phyloP scores from a whole-genome alignment of 2,113 vertebrate species.

The Apistogramma diplotaenia region DNA sequence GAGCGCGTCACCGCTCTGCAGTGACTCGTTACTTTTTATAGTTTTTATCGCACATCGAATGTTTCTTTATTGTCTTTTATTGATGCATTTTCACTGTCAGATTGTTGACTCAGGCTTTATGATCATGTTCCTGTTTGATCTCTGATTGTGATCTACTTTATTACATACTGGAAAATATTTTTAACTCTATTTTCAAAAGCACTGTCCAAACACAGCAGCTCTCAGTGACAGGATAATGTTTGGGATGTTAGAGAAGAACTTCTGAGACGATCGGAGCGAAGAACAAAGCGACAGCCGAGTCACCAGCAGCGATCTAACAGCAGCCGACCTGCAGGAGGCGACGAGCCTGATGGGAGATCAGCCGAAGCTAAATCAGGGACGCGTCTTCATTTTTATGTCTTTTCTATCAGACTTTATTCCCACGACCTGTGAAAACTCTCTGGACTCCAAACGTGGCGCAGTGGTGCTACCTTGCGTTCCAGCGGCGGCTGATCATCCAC shows the following conservation, averaged over 20 bases:
- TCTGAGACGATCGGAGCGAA: not conserved
- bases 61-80: not conserved
- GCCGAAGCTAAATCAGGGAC: not conserved
- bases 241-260: not conserved
- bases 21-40: no score
- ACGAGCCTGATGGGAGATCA: not conserved
- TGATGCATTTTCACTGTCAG: no score
- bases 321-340: not conserved
- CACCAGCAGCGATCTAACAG: not conserved
- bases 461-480: conserved; percentile 78
- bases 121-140: no score
- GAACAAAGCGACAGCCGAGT: not conserved
- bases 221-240: accelerated
- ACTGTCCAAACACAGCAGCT: no score
- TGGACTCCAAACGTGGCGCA: not conserved
- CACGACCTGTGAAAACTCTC: not conserved
- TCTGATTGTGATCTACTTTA: no score
- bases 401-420: not conserved
- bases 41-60: no score
- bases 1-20: no score
- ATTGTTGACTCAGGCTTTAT: no score
- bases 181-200: no score
- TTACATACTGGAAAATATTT: no score
- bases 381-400: not conserved
- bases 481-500: conserved; percentile 78